Conservation (phyloP, 2,888 invertebrate genomes). For the Andrena minutula region DNA sequence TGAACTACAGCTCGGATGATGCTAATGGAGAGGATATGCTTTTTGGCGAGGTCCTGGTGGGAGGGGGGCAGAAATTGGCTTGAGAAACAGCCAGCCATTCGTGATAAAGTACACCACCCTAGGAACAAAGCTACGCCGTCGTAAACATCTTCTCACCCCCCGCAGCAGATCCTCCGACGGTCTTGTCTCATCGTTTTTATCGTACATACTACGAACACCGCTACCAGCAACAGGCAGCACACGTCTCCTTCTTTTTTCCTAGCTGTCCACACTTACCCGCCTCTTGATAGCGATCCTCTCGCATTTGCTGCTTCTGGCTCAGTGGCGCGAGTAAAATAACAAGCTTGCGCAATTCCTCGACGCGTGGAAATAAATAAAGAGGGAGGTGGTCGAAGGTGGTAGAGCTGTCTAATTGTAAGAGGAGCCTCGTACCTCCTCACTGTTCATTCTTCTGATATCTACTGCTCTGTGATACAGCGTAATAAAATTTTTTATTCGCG, state of each 20-base stretch:
- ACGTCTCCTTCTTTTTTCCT: constrained; percentile 60
- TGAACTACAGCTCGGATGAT: too few species aligned
- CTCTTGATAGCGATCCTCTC: constrained; percentile 55
- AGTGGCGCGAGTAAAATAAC: constrained; percentile 29
- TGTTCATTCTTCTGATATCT: too few species aligned
- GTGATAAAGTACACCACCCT: constrained; percentile 71
- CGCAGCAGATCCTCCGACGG: constrained; percentile 45
- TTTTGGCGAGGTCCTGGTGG: background rate
- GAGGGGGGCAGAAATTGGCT: background rate
- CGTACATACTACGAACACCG: constrained; percentile 55
- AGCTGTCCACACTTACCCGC: constrained; percentile 32
- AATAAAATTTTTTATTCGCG: too few species aligned
- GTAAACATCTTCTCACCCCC: constrained; percentile 69
- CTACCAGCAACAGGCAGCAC: constrained; percentile 76
- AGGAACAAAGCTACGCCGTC: constrained; percentile 70
- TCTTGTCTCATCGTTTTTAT: constrained; percentile 69
- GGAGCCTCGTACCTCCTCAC: too few species aligned
- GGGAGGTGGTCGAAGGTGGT: background rate
- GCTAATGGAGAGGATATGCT: too few species aligned
- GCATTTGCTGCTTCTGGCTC: constrained; percentile 48
- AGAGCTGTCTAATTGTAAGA: background rate
- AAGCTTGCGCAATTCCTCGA: constrained; percentile 23
- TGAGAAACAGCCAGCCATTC: constrained; percentile 30
- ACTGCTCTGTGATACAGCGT: too few species aligned
- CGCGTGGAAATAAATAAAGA: constrained; percentile 7